A percentile compares a stretch with the other conserved stretches of the same genome.
phyloP scores from a whole-genome alignment of 2,113 vertebrate species.

The Megaceryle maxima region DNA sequence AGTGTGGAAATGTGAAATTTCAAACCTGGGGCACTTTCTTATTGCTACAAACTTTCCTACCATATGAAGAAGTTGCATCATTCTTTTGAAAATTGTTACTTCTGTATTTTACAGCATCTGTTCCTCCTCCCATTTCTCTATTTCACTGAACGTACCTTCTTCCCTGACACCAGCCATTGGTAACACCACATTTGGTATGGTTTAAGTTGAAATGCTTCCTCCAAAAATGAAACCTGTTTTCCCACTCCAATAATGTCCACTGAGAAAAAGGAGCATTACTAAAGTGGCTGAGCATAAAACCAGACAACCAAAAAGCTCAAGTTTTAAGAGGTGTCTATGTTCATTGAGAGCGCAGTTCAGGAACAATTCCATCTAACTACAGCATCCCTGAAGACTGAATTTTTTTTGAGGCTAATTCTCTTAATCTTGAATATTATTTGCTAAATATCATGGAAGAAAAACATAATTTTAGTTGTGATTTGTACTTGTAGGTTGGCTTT shows the following conservation, averaged over 20 bases:
- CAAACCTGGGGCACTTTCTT: background rate
- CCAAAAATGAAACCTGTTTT: background rate
- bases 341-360: background rate
- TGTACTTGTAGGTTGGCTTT: constrained; percentile 9
- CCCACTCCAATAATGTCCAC: background rate
- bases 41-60: background rate
- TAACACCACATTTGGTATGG: background rate
- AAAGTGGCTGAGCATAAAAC: background rate
- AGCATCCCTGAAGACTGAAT: background rate
- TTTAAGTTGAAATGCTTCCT: background rate
- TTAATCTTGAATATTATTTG: constrained; percentile 3
- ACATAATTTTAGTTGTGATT: background rate
- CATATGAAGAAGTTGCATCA: background rate
- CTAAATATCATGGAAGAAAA: constrained; percentile 13
- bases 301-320: background rate
- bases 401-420: constrained; percentile 29
- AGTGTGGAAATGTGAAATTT: background rate
- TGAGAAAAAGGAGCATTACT: background rate
- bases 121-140: background rate
- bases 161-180: background rate
- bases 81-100: background rate
- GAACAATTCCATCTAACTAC: background rate
- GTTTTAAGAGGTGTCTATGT: background rate
- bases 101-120: background rate
- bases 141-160: background rate